Conservation (phyloP, 2,797 vertebrate genomes). For the Silurus aristotelis region DNA sequence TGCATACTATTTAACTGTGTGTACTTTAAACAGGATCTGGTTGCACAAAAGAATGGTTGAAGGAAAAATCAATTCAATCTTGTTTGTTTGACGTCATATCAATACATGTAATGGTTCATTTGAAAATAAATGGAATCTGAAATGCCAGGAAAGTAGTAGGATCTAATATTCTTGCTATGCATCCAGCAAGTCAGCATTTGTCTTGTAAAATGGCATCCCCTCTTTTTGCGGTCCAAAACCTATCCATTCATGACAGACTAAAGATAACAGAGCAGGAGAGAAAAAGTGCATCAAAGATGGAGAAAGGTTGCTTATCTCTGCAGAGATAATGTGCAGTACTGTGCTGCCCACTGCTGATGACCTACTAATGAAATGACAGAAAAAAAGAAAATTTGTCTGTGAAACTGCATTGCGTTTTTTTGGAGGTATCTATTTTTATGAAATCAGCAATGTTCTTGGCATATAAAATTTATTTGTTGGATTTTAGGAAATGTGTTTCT, state of each 20-base stretch:
- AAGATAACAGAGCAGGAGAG: neutral
- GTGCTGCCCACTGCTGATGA: conserved; percentile 39
- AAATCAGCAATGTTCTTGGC: neutral
- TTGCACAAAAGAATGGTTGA: neutral
- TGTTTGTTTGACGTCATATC: neutral
- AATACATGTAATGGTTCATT: neutral
- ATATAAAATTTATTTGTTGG: neutral
- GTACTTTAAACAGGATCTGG: neutral
- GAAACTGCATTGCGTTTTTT: neutral
- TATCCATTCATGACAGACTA: neutral
- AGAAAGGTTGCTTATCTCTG: neutral
- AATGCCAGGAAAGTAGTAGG: neutral
- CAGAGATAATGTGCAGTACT: conserved; percentile 12
- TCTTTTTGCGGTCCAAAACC: conserved; percentile 7
- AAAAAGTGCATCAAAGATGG: neutral
- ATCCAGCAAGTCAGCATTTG: conserved; percentile 23
- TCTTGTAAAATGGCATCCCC: conserved; percentile 25
- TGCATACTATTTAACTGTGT: too few relatives aligned
- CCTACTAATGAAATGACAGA: neutral
- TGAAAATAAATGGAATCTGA: conserved; percentile 14
- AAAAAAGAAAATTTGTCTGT: neutral
- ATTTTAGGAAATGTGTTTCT: neutral
- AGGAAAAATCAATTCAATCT: neutral
- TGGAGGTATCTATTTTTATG: neutral
- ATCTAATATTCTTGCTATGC: conserved; percentile 14